Percentiles rank a stretch among this genome's conserved stretches.
Evolutionary conservation across 2,113 vertebrate species (phyloP).

Genomic region (Girardinichthys multiradiatus): DNA sequence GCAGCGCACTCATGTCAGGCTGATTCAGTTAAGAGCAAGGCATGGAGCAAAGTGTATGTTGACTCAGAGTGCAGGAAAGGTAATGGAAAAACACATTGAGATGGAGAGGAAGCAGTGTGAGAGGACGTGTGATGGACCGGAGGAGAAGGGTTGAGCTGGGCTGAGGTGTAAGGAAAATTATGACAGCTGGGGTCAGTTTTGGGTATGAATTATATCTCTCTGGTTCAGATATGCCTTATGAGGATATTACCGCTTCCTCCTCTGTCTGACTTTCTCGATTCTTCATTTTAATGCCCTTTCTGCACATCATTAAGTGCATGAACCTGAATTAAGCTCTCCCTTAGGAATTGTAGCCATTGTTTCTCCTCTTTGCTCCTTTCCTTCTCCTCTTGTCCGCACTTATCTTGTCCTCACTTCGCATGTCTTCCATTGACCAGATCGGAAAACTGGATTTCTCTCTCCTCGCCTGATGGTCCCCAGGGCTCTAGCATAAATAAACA

Average conservation of each 20-base stretch:
- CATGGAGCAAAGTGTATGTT: conserved; percentile 53
- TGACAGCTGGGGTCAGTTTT: conserved; percentile 23
- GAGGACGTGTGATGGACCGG: conserved; percentile 30
- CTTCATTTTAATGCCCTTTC: conserved; percentile 46
- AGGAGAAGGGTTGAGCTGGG: conserved; percentile 46
- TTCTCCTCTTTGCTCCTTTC: conserved; percentile 11
- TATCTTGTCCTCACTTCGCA: conserved; percentile 33
- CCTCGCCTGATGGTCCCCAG: conserved; percentile 53
- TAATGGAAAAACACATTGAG: conserved; percentile 36
- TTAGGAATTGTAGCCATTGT: conserved; percentile 30
- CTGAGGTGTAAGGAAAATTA: conserved; percentile 34
- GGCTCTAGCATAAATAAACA: conserved; percentile 61
- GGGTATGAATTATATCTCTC: conserved; percentile 29
- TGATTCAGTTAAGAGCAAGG: conserved; percentile 72
- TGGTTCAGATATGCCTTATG: conserved; percentile 32
- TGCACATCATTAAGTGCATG: conserved; percentile 40
- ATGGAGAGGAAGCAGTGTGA: conserved; percentile 25
- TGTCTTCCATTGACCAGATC: conserved; percentile 33
- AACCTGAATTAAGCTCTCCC: conserved; percentile 48
- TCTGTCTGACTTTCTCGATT: conserved; percentile 50
- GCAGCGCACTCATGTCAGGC: conserved; percentile 18
- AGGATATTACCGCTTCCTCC: conserved; percentile 43
- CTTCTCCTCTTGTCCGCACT: conserved; percentile 14
- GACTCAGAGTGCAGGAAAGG: conserved; percentile 69
- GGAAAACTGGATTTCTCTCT: conserved; percentile 35